Base-by-base conservation (phyloP, 1,140 invertebrate species). In the Macrosteles quadrilineatus region DNA sequence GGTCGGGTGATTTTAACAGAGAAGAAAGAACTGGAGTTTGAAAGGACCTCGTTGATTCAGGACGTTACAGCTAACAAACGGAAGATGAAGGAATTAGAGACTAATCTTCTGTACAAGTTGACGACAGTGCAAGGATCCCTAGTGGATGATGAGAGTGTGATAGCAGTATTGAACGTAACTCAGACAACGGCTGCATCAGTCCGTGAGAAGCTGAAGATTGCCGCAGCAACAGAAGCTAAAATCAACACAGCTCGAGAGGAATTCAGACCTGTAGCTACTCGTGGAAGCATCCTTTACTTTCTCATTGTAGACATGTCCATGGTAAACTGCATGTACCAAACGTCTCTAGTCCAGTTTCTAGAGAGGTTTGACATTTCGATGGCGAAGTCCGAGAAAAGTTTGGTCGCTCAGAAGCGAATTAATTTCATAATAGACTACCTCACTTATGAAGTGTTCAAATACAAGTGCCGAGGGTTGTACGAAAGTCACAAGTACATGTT, bases 301-400 rank as follows among this genome's bases (percentile, higher is more conserved):
- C 82, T 97, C 43, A 90, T 97, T 59, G 91, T 91, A 53, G 94
- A 95, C 77, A 96, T 98, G 94, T 87, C 92, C 25, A 85, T 91
- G 71, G 94, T 98, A 1, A 96, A 95, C 78, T 86, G 85, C 75
- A 97, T 97, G 95, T 97, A 97, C 76, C 94, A 97, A 82, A 96
- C 93, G 0, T 94, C 94, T 0, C 80, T 97, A 3, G 88, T 88
- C n/a, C 94, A 97, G 81, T 97, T 97, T 80, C 80, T 97, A 23
- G 91, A 92, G 75, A 81, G 95, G 21, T 97, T 97, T 79, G 94
- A 97, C 78, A 82, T 89, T 67, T 95, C 94, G 0, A 91, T 97
- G 86, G 82, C 79, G 76, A 82, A 78, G 70, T 91, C 93, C 0
- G 85, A 89, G 45, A 93, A 89, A 73, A 91, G 89, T 73, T 89